These are phyloP conservation scores for Linnaemya tessellans DNA, from an alignment of 2,888 invertebrate species.

Conservation along the genomic window DNA sequence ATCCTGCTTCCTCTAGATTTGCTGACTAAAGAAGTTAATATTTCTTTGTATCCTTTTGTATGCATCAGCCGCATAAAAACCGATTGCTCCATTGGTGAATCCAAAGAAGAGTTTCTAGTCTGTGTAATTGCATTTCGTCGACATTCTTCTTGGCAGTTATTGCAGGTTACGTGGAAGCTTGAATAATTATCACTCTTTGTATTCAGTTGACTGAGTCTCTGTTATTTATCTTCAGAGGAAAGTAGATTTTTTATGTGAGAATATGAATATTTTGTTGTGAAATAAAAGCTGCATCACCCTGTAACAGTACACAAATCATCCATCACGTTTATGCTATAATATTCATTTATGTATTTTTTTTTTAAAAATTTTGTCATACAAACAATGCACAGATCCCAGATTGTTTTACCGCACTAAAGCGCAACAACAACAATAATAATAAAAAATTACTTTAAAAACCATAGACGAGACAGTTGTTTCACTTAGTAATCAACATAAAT, in stretches of 20 bases:
- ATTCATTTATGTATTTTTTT: neutral
- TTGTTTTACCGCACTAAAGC: neutral
- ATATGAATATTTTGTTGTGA: neutral
- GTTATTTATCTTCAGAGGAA: neutral
- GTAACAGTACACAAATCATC: slow-evolving; percentile 27
- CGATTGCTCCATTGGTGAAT: too few species aligned
- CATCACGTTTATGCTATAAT: slow-evolving; percentile 38
- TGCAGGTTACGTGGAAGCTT: neutral
- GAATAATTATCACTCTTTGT: neutral
- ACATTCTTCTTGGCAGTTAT: too few species aligned
- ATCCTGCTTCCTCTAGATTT: too few species aligned
- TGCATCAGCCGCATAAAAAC: too few species aligned
- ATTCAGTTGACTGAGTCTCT: neutral
- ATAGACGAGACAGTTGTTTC: slow-evolving; percentile 61
- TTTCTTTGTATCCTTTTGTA: too few species aligned
- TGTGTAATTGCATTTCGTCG: too few species aligned
- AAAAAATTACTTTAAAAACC: slow-evolving; percentile 63
- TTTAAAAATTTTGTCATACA: slow-evolving; percentile 32
- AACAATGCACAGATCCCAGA: slow-evolving; percentile 51
- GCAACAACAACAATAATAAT: neutral
- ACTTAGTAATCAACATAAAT: slow-evolving; percentile 70
- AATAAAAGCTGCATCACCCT: slow-evolving; percentile 33
- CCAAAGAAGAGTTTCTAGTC: too few species aligned
- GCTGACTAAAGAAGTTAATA: too few species aligned
- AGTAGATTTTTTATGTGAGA: neutral